phyloP scores from a whole-genome alignment of 1,140 invertebrate species.

The Acyrthosiphon pisum region DNA sequence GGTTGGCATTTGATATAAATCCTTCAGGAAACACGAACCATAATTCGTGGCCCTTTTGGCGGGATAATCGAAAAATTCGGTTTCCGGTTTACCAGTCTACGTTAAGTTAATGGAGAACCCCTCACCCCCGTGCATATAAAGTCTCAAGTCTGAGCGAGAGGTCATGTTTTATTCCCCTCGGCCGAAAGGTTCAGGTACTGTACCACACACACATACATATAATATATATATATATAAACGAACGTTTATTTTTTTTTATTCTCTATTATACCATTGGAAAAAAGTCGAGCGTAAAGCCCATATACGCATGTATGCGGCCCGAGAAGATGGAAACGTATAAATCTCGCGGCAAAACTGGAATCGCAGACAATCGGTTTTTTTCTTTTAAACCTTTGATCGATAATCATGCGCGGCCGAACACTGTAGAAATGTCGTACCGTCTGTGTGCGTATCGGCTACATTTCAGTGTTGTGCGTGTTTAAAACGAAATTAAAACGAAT shows the following conservation, averaged over 20 bases:
- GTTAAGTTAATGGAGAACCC: slow-evolving; percentile 48
- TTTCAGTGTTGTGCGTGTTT: too few relatives aligned
- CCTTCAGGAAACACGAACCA: background rate
- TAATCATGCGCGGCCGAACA: background rate
- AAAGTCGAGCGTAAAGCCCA: slow-evolving; percentile 13
- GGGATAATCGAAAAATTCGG: slow-evolving; percentile 53
- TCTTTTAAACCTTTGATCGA: slow-evolving; percentile 7
- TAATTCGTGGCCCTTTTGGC: background rate
- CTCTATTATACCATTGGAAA: background rate
- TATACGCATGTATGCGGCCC: background rate
- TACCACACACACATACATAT: background rate
- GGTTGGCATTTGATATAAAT: slow-evolving; percentile 15
- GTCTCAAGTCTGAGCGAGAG: background rate
- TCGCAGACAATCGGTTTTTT: slow-evolving; percentile 20
- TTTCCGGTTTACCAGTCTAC: slow-evolving; percentile 37
- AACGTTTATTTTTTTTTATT: slow-evolving; percentile 4
- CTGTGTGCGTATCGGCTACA: background rate
- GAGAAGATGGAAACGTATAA: slow-evolving; percentile 37
- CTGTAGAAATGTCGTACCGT: background rate
- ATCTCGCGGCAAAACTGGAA: background rate
- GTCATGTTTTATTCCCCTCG: slow-evolving; percentile 27
- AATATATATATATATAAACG: background rate
- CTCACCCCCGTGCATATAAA: background rate
- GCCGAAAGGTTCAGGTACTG: background rate
- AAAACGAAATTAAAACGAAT: background rate